Conservation (phyloP, 2,797 vertebrate species). For the Sebastes matsubarae region DNA sequence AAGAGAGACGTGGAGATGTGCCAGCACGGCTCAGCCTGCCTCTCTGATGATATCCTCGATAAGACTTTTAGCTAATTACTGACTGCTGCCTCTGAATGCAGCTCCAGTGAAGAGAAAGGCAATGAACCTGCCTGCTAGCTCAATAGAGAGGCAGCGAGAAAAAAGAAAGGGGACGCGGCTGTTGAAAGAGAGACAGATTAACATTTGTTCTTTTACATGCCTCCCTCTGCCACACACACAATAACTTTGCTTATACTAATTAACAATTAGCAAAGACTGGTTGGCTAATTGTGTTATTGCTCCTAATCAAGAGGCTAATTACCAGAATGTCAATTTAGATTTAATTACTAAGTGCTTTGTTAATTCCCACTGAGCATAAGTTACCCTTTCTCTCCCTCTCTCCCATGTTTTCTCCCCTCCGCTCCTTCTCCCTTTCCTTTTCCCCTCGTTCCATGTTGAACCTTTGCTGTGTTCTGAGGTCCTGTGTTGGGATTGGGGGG, state of each 20-base stretch:
- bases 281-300: constrained; percentile 98
- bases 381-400: constrained; percentile 72
- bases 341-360: constrained; percentile 97
- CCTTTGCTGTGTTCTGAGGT: constrained; percentile 67
- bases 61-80: constrained; percentile 80
- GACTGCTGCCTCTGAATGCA: constrained; percentile 67
- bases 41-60: constrained; percentile 71
- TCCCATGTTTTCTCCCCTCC: background rate
- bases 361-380: constrained; percentile 88
- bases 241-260: constrained; percentile 94
- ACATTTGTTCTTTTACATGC: constrained; percentile 88
- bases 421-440: constrained; percentile 35
- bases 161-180: constrained; percentile 69
- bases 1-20: constrained; percentile 63
- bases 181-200: constrained; percentile 86
- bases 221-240: constrained; percentile 84
- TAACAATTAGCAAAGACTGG: constrained; percentile 95
- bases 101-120: constrained; percentile 58
- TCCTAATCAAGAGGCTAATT: constrained; percentile 99
- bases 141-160: constrained; percentile 62
- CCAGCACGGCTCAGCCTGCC: constrained; percentile 55
- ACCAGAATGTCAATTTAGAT: constrained; percentile 98
- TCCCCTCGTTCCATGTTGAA: constrained; percentile 57
- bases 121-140: constrained; percentile 76
- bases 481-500: constrained; percentile 61